A percentile compares a stretch with the other conserved stretches of the same genome.
phyloP scores from a whole-genome alignment of 1,140 invertebrate genomes.

The Nixonia krombeini region DNA sequence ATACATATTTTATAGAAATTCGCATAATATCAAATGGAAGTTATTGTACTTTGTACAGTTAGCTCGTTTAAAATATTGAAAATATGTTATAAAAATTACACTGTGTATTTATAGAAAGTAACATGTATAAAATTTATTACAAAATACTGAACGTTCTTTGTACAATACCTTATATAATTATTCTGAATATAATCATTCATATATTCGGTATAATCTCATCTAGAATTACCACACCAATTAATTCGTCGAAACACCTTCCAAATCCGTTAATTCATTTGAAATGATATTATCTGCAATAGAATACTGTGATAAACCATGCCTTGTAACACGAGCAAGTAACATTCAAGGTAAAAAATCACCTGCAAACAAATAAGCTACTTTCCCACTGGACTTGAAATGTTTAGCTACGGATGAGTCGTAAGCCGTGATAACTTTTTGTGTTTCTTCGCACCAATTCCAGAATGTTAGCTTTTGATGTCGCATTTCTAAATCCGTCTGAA shows the following conservation, averaged over 20 bases:
- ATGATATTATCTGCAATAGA: neutral
- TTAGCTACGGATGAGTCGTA: conserved; percentile 50
- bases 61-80: no score
- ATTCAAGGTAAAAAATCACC: conserved; percentile 36
- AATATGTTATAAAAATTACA: no score
- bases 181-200: no score
- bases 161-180: no score
- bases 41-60: no score
- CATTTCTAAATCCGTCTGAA: conserved; percentile 57
- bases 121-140: no score
- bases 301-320: no score
- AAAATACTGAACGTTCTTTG: no score
- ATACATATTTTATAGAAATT: no score
- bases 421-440: conserved; percentile 48
- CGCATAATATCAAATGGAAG: no score
- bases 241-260: neutral
- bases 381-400: conserved; percentile 51
- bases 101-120: no score
- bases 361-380: conserved; percentile 51
- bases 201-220: no score
- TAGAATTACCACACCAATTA: neutral
- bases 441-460: conserved; percentile 66
- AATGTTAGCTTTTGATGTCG: conserved; percentile 62
- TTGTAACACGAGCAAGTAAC: neutral
- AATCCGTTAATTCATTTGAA: neutral